Conservation (phyloP, 2,888 invertebrate species). For the Erebia epiphron region DNA sequence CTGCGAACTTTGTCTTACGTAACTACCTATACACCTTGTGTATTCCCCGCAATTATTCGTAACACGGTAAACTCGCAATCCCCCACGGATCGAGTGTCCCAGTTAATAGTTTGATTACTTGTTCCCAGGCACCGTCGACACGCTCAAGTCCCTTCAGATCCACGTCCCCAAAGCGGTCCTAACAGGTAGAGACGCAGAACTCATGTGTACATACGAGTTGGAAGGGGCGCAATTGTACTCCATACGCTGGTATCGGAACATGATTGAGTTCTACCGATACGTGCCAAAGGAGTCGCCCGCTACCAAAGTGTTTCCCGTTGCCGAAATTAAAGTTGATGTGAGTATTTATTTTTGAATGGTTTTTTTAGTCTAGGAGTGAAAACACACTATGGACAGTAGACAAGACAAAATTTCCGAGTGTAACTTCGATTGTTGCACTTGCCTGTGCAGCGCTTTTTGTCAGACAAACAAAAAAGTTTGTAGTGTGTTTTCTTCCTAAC, state of each 20-base stretch:
- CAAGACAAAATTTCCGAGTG: too few relatives aligned
- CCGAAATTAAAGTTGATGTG: slow-evolving; percentile 89
- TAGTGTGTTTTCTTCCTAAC: too few relatives aligned
- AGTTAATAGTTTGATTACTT: slow-evolving; percentile 36
- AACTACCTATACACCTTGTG: background rate
- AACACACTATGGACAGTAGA: background rate
- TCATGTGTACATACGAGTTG: slow-evolving; percentile 82
- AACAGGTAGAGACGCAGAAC: slow-evolving; percentile 76
- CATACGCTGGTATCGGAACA: slow-evolving; percentile 89
- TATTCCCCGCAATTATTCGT: background rate
- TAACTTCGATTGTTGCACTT: too few relatives aligned
- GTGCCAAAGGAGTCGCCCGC: slow-evolving; percentile 89
- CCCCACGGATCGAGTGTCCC: slow-evolving; percentile 2
- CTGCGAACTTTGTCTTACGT: too few relatives aligned
- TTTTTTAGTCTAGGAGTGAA: background rate
- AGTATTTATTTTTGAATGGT: slow-evolving; percentile 62
- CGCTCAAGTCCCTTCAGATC: slow-evolving; percentile 73
- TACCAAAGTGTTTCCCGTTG: slow-evolving; percentile 86
- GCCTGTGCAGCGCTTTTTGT: too few relatives aligned
- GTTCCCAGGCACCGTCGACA: slow-evolving; percentile 68
- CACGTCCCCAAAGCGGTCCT: slow-evolving; percentile 81
- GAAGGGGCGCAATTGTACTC: slow-evolving; percentile 87
- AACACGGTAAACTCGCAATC: slow-evolving; percentile 3
- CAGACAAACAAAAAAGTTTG: too few relatives aligned
- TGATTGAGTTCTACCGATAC: slow-evolving; percentile 89